Conservation (phyloP, 2,888 invertebrate genomes). For the Smittia sp. region DNA sequence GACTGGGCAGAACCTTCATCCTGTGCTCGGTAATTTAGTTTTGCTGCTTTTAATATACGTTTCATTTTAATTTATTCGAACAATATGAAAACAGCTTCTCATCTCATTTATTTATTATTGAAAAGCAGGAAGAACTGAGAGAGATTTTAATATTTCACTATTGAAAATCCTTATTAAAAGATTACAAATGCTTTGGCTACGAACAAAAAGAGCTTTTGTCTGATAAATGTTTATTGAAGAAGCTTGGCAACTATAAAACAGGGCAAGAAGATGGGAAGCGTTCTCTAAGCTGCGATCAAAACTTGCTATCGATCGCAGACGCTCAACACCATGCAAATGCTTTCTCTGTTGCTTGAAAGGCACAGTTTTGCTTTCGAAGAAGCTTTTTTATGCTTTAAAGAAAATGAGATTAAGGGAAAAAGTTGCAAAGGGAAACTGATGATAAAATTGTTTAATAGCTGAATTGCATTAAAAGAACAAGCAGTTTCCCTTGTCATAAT, state of each 20-base stretch:
- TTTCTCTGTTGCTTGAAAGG: neutral
- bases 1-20: neutral
- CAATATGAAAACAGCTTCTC: constrained; percentile 13
- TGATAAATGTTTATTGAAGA: neutral
- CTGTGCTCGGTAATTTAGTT: constrained; percentile 8
- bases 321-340: neutral
- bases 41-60: neutral
- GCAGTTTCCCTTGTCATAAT: neutral
- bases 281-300: too few relatives aligned
- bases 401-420: neutral
- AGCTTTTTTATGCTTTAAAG: neutral
- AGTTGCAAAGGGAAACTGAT: neutral
- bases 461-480: constrained; percentile 8
- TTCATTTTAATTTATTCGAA: neutral
- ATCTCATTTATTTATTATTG: neutral
- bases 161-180: neutral
- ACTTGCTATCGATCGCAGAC: too few relatives aligned
- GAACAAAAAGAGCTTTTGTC: neutral
- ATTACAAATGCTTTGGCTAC: neutral
- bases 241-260: neutral
- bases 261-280: too few relatives aligned
- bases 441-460: neutral
- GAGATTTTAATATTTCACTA: neutral
- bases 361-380: constrained; percentile 3
- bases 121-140: neutral